Conservation (phyloP, 2,888 invertebrate genomes). For the Drosophila setosimentum region DNA sequence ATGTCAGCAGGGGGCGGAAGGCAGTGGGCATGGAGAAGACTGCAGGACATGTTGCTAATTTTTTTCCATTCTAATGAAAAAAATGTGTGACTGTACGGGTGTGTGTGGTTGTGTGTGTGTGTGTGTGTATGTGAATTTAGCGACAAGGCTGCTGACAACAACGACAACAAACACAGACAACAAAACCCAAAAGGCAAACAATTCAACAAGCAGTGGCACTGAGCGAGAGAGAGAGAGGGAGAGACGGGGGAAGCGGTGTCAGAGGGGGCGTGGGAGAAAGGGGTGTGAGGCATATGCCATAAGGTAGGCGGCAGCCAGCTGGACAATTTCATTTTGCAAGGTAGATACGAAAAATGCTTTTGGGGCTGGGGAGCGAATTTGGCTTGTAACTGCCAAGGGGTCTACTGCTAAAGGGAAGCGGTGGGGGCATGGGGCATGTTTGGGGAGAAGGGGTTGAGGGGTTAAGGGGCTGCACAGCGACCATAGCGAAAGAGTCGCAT, state of each 20-base stretch:
- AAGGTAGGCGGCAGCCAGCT: conserved; percentile 38
- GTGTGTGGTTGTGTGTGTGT: conserved; percentile 9
- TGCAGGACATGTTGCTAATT: conserved; percentile 69
- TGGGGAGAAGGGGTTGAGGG: neutral
- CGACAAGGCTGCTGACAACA: conserved; percentile 65
- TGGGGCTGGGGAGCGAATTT: conserved; percentile 10
- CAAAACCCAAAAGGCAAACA: conserved; percentile 64
- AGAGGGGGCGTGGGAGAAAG: neutral
- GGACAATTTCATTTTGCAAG: conserved; percentile 67
- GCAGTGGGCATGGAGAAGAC: neutral
- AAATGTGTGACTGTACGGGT: conserved; percentile 25
- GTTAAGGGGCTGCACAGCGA: conserved; percentile 1
- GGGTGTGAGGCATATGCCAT: neutral
- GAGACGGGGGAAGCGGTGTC: conserved; percentile 7
- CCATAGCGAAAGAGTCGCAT: conserved; percentile 61
- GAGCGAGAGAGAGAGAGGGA: conserved; percentile 10
- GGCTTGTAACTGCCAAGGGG: conserved; percentile 55
- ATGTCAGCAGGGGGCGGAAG: neutral
- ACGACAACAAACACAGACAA: conserved; percentile 45
- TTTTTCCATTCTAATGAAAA: conserved; percentile 62
- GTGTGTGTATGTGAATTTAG: conserved; percentile 48
- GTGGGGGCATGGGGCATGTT: neutral
- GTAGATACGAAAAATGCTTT: conserved; percentile 21
- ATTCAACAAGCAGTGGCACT: conserved; percentile 41
- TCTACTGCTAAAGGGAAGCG: neutral